A percentile compares a stretch with the other conserved stretches of the same genome.
phyloP scores from a whole-genome alignment of 64 coral and sea anemone genomes.

The Cladopsammia gracilis region DNA sequence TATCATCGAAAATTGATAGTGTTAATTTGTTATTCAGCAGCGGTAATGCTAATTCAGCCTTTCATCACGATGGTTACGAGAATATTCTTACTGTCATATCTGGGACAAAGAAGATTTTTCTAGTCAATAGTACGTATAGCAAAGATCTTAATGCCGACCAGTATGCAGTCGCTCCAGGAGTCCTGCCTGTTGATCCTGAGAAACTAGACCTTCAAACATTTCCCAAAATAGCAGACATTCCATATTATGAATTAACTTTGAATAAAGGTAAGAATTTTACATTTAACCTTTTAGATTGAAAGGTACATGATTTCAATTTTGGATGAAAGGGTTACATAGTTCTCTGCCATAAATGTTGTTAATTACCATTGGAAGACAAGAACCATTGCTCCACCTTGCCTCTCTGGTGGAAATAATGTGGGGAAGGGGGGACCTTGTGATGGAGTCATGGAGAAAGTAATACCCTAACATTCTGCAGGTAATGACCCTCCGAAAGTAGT shows the following conservation, averaged over 20 bases:
- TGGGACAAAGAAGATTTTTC: conserved; percentile 74
- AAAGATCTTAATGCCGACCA: conserved; percentile 90
- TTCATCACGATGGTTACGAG: conserved; percentile 99
- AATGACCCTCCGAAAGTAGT: too few relatives aligned
- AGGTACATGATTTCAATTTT: too few relatives aligned
- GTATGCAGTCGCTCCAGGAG: conserved; percentile 75
- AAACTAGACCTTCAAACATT: conserved; percentile 79
- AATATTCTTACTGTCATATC: conserved; percentile 89
- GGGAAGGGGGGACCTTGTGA: too few relatives aligned
- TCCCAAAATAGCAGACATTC: conserved; percentile 80
- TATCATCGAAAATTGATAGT: conserved; percentile 70
- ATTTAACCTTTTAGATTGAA: too few relatives aligned
- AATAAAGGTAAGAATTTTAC: conserved; percentile 56
- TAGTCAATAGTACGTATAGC: conserved; percentile 82
- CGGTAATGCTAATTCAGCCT: conserved; percentile 84
- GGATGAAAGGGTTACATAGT: too few relatives aligned
- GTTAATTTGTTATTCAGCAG: conserved; percentile 83
- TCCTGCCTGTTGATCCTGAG: conserved; percentile 79
- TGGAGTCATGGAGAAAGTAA: too few relatives aligned
- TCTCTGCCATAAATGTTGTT: too few relatives aligned
- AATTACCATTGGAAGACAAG: too few relatives aligned
- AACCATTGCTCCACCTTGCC: too few relatives aligned
- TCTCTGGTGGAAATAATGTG: too few relatives aligned
- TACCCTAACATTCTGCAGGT: too few relatives aligned
- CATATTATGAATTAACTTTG: conserved; percentile 79